These are phyloP conservation scores for Cladorhizidae sp. DNA, from an alignment of 37 sponge, comb jelly and placozoan species.

Conservation along the genomic window DNA sequence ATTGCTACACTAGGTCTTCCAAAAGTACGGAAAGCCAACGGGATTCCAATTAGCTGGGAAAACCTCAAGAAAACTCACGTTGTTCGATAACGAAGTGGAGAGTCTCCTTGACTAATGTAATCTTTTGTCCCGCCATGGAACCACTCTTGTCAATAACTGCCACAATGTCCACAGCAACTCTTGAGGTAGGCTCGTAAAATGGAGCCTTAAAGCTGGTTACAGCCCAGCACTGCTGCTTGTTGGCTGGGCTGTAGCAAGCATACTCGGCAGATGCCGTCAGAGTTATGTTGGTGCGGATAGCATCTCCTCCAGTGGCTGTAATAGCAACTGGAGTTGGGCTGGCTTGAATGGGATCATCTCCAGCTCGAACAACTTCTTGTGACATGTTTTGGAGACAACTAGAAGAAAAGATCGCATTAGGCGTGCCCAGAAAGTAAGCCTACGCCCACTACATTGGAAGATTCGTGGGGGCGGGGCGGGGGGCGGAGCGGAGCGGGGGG, in stretches of 20 bases:
- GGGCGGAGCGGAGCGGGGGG: not conserved
- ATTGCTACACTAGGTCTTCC: too few relatives aligned
- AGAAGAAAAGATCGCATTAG: too few relatives aligned
- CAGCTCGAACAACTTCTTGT: not conserved
- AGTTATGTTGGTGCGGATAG: not conserved
- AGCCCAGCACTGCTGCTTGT: slow-evolving; percentile 70
- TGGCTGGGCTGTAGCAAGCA: slow-evolving; percentile 45
- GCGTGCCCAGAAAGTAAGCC: too few relatives aligned
- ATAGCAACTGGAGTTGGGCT: not conserved
- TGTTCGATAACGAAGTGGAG: slow-evolving; percentile 88
- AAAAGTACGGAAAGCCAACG: too few relatives aligned
- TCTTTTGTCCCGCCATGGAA: slow-evolving; percentile 81
- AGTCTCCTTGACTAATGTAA: slow-evolving; percentile 84
- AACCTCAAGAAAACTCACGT: slow-evolving; percentile 34
- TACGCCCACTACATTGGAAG: too few relatives aligned
- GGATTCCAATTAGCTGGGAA: too few relatives aligned
- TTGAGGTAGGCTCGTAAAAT: slow-evolving; percentile 69
- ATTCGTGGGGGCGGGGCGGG: too few relatives aligned
- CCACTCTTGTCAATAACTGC: slow-evolving; percentile 93
- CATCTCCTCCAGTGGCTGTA: too few relatives aligned
- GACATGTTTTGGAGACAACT: not conserved
- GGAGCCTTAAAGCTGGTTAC: slow-evolving; percentile 77
- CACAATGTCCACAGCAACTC: slow-evolving; percentile 84
- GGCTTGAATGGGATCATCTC: not conserved
- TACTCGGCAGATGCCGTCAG: slow-evolving; percentile 39